Evolutionary conservation across 2,113 vertebrate species (phyloP), one percentile per base, ranked within the genome.

Genomic region (Heptranchias perlo): DNA sequence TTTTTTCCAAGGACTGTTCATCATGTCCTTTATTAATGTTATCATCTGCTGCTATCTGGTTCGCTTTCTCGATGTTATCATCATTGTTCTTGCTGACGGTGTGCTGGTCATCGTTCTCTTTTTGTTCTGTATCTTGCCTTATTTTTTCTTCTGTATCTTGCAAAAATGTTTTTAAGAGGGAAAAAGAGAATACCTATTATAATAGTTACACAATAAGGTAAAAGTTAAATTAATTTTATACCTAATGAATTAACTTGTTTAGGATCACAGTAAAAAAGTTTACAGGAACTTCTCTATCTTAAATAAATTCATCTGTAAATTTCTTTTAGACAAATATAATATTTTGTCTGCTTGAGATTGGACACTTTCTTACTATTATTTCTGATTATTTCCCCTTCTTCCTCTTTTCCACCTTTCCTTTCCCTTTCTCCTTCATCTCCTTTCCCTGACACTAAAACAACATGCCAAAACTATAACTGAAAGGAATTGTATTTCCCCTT

Each of bases 71-170:
- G 49, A 44, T 1, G 39, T 49, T n/a, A 49, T 39, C 82, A 1
- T 96, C 95, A 62, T 16, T 76, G 58, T 78, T 96, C 39, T 61
- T 16, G 65, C 96, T 76, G 35, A 35, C 96, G 16, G 54, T 94
- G 11, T 69, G 86, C 35, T 87, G 69, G n/a, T 84, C 96, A 35
- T 97, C 96, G 25, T 91, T 96, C 67, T 96, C 96, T 1, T 94
- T 96, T 11, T 92, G 96, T 95, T 97, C 96, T 44, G 62, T 96
- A 84, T 96, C 96, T 96, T 97, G 97, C 91, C 95, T 96, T 78
- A 96, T 96, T 96, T 96, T 87, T 58, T 97, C 97, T 97, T 91
- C 52, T 84, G 39, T 21, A 47, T 28, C n/a, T 76, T 96, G 67
- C 65, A 91, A 78, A 65, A 65, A 52, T 52, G 18, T 31, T 52